Base-by-base conservation (phyloP, 2,113 vertebrate genomes). In the Polyodon spathula region DNA sequence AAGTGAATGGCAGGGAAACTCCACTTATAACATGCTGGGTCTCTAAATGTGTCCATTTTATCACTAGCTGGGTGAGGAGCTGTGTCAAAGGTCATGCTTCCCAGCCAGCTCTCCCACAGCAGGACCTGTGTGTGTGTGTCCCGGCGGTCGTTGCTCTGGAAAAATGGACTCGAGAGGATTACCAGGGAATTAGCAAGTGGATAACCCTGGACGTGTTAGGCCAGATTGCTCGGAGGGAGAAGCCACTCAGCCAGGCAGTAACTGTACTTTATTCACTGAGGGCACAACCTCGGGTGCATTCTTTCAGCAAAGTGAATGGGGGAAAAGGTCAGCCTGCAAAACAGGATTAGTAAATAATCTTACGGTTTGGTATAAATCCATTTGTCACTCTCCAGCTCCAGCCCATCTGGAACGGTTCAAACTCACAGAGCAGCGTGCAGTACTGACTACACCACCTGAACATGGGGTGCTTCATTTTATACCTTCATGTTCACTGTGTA, bases 301-400 rank as follows among this genome's bases (percentile, higher is more conserved):
- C 83, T 84, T 88, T 82, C 75, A 84, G 83, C 77, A 88, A 77
- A 69, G 78, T 84, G 82, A 88, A 86, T 86, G 73, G 79, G 75
- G 76, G 84, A 86, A n/a, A n/a, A 80, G 77, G 82, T 88, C 85
- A 86, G 71, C 84, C 80, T 73, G 77, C 74, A 78, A 82, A n/a
- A 84, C 75, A 81, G 78, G 85, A 88, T 90, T 88, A 89, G 86
- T 87, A 90, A 88, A 86, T 87, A 85, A 89, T 85, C 84, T 86
- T 75, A 86, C 85, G 68, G 83, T 71, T 84, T 79, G 79, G 84
- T 80, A n/a, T n/a, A n/a, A n/a, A n/a, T n/a, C n/a, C n/a, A n/a
- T n/a, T n/a, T n/a, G n/a, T n/a, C n/a, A n/a, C n/a, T n/a, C n/a
- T n/a, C n/a, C n/a, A n/a, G n/a, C n/a, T n/a, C n/a, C n/a, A n/a